These are phyloP conservation scores for Hyla sarda DNA, from an alignment of 2,113 vertebrate genomes.

Conservation along the genomic window DNA sequence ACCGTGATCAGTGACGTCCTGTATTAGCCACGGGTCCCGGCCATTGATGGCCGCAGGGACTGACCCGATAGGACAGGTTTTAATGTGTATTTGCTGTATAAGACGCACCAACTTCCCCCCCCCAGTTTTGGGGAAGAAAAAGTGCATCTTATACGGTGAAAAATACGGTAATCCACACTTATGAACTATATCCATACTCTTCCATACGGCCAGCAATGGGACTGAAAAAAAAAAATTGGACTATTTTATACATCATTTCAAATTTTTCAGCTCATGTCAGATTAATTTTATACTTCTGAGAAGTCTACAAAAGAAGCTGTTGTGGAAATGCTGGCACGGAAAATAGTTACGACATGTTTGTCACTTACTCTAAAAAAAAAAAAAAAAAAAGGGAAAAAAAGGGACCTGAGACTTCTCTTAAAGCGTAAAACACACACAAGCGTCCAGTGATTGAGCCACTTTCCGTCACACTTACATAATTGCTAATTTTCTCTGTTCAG, in stretches of 20 bases:
- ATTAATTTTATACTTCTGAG: slow-evolving; percentile 53
- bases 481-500: slow-evolving; percentile 59
- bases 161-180: slow-evolving; percentile 3
- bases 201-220: not conserved
- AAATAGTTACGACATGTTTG: slow-evolving; percentile 17
- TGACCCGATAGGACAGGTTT: too few species aligned
- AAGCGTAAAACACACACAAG: slow-evolving; percentile 37
- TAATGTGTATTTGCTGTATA: too few species aligned
- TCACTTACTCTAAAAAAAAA: not conserved
- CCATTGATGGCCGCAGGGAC: too few species aligned
- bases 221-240: slow-evolving; percentile 3
- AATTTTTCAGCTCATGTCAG: slow-evolving; percentile 35
- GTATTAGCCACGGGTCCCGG: too few species aligned
- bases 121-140: too few species aligned
- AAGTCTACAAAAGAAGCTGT: slow-evolving; percentile 27
- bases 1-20: too few species aligned
- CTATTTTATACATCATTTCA: slow-evolving; percentile 5
- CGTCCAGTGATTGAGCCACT: slow-evolving; percentile 59
- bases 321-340: slow-evolving; percentile 37
- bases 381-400: slow-evolving; percentile 49
- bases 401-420: slow-evolving; percentile 7
- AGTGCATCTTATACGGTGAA: too few species aligned
- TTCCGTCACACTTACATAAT: slow-evolving; percentile 63
- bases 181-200: not conserved
- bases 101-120: too few species aligned